These are phyloP conservation scores for Ptilonorhynchus violaceus DNA, from an alignment of 2,113 vertebrate species.

Conservation along the genomic window DNA sequence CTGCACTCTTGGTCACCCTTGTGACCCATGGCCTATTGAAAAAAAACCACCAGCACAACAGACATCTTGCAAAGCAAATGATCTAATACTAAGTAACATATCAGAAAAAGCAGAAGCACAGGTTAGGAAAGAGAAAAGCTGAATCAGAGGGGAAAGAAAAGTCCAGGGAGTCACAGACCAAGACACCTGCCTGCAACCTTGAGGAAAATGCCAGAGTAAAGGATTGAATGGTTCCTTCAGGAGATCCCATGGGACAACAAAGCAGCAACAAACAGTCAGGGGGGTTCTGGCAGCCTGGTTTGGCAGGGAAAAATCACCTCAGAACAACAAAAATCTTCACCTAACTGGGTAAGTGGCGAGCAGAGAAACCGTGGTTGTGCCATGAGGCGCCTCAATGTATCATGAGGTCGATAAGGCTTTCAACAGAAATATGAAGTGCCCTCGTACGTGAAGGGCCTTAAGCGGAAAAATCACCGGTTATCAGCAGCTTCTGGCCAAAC, in stretches of 20 bases:
- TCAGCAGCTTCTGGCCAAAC: background rate
- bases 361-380: background rate
- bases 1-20: rapidly evolving
- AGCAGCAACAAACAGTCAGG: background rate
- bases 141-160: background rate
- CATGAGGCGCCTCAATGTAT: background rate
- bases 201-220: background rate
- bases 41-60: background rate
- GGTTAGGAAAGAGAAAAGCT: background rate
- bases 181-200: background rate
- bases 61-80: background rate
- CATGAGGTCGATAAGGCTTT: rapidly evolving
- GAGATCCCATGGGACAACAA: background rate
- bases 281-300: background rate
- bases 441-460: rapidly evolving
- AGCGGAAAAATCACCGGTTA: background rate
- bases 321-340: background rate
- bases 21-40: background rate
- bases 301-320: background rate
- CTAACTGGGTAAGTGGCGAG: background rate
- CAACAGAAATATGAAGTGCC: background rate
- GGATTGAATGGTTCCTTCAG: background rate
- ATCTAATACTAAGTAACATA: background rate
- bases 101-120: background rate
- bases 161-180: background rate